These are phyloP conservation scores for Trididemnum clinides DNA, from an alignment of 23 tunicate genomes.

Conservation along the genomic window DNA sequence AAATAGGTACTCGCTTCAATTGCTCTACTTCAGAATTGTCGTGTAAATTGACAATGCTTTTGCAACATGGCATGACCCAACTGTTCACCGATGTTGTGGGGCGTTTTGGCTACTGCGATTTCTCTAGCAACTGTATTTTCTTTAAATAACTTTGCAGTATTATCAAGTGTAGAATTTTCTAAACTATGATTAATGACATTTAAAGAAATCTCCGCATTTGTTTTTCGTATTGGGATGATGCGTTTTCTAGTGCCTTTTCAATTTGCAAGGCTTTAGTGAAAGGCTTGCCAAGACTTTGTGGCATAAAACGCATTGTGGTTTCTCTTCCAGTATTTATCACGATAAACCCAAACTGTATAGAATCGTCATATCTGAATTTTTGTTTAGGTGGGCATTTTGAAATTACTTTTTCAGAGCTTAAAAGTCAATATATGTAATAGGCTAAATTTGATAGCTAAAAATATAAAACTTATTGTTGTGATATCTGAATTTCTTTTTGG, in stretches of 20 bases:
- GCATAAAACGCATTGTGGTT: neutral
- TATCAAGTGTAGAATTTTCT: neutral
- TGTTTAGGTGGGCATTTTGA: neutral
- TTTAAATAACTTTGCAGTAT: neutral
- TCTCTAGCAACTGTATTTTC: neutral
- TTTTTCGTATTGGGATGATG: neutral
- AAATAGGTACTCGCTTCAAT: neutral
- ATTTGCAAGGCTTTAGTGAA: neutral
- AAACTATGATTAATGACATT: neutral
- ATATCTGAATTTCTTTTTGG: neutral
- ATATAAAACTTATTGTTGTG: neutral
- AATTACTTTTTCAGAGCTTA: neutral
- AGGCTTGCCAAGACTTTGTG: neutral
- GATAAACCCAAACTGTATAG: neutral
- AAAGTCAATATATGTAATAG: neutral
- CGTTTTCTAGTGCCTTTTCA: neutral
- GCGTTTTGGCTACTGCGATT: neutral
- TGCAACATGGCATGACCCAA: neutral
- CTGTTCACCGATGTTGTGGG: neutral
- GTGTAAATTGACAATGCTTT: neutral
- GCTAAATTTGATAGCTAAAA: constrained; percentile 4
- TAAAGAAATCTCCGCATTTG: neutral
- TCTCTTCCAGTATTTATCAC: neutral
- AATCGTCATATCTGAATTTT: neutral
- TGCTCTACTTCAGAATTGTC: neutral